Evolutionary conservation across 1,140 invertebrate species (phyloP), one percentile per base, ranked within the genome.

Genomic region (Atta cephalotes): DNA sequence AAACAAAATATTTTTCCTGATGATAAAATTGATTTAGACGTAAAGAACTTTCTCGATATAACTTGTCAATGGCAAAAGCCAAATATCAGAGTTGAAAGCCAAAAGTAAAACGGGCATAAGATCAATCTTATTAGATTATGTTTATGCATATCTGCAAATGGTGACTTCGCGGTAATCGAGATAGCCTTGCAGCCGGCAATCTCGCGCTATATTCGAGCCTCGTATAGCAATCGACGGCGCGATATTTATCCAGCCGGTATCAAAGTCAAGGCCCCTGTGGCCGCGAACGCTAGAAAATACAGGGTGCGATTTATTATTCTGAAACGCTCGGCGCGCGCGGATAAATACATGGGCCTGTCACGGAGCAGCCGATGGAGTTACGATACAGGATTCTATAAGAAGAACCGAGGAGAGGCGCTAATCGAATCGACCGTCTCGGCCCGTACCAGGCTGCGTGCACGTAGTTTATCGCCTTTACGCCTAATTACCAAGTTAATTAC

Each of bases 401-500:
- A 60, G 70, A 81, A 39, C 21, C 65, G 78, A 72, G 63, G 16
- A 51, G 76, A 85, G 86, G 74, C 66, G 80, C 39, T 89, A 89
- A 74, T 90, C 81, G 80, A 87, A 51, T 72, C 80, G 66, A 35
- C 68, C 31, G 31, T n/a, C 70, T 74, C 53, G 45, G 68, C 9
- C 68, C 31, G n/a, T 56, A 65, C 31, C 66, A 49, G 53, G 51
- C 60, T 71, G 53, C 25, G 45, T 53, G 51, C 10, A 45, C 71
- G 2, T 9, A 89, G 60, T 87, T 70, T 90, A 88, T 90, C 89
- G 68, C 68, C 63, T 89, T 90, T 88, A 90, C 88, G 88, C 80
- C 86, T 90, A 90, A 90, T 90, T 85, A 87, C 86, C 16, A 51
- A 79, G 85, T 89, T 90, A 90, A 90, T 90, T 90, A 74, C 72